These are phyloP conservation scores for Rhincodon typus DNA, from an alignment of 2,797 vertebrate species.

Conservation along the genomic window DNA sequence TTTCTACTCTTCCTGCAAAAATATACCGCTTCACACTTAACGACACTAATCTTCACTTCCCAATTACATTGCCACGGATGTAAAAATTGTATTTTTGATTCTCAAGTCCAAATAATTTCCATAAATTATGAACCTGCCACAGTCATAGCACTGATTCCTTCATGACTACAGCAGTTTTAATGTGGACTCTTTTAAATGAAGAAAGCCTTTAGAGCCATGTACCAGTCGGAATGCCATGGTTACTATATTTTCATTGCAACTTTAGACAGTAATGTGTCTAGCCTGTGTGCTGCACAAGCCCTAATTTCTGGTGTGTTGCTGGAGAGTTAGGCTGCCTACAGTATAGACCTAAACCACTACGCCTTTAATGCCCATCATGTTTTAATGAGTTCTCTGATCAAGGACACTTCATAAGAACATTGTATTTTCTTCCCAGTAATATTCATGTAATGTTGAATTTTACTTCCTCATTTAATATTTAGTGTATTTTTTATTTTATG, in stretches of 20 bases:
- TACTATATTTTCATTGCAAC: neutral
- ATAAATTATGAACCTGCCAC: no score
- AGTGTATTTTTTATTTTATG: constrained; percentile 26
- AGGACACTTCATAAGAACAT: neutral
- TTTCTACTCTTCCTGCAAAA: neutral
- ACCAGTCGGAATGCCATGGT: neutral
- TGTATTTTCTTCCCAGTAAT: neutral
- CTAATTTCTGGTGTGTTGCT: neutral
- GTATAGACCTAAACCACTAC: neutral
- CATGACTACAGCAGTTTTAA: neutral
- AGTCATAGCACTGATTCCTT: neutral
- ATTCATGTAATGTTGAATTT: neutral
- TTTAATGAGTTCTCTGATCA: neutral
- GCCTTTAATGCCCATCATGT: neutral
- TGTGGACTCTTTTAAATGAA: neutral
- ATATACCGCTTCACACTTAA: neutral
- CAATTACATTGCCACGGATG: neutral
- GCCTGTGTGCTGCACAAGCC: neutral
- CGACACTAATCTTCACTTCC: neutral
- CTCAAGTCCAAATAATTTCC: no score
- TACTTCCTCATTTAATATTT: constrained; percentile 24
- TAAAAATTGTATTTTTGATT: neutral
- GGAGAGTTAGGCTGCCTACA: neutral
- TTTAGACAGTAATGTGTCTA: neutral
- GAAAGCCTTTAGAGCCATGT: neutral